phyloP scores from a whole-genome alignment of 2,113 vertebrate species.

The Labeo rohita region DNA sequence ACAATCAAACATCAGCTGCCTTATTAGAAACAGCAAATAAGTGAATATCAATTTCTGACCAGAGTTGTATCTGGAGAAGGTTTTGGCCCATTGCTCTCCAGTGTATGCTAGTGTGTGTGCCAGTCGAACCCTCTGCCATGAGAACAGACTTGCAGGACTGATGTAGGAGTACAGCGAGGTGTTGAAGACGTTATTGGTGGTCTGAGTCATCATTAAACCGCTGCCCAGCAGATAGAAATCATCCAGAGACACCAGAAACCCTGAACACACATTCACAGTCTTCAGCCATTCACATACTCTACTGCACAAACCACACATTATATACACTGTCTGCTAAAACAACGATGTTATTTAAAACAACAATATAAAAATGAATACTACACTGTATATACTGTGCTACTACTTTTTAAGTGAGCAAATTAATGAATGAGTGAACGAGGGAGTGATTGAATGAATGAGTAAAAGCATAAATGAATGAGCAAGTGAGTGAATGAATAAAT shows the following conservation, averaged over 20 bases:
- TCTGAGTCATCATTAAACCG: conserved; percentile 88
- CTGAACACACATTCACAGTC: conserved; percentile 65
- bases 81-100: conserved; percentile 84
- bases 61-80: conserved; percentile 85
- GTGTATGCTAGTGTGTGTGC: conserved; percentile 84
- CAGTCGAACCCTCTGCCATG: conserved; percentile 91
- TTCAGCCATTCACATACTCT: neutral
- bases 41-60: conserved; percentile 73
- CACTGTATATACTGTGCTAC: neutral
- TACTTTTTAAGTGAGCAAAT: neutral
- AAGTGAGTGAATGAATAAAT: too few species aligned
- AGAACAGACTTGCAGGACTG: conserved; percentile 80
- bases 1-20: neutral
- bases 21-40: neutral
- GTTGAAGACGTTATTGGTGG: conserved; percentile 88
- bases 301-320: neutral
- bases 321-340: neutral
- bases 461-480: too few species aligned
- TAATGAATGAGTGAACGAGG: too few species aligned
- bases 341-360: too few species aligned
- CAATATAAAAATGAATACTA: neutral
- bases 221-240: conserved; percentile 92
- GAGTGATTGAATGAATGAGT: too few species aligned
- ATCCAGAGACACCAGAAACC: conserved; percentile 88
- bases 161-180: conserved; percentile 75